Evolutionary conservation across 1,140 invertebrate genomes (phyloP), one percentile per base, ranked within the genome.

Genomic region (Sycophaga agraensis): DNA sequence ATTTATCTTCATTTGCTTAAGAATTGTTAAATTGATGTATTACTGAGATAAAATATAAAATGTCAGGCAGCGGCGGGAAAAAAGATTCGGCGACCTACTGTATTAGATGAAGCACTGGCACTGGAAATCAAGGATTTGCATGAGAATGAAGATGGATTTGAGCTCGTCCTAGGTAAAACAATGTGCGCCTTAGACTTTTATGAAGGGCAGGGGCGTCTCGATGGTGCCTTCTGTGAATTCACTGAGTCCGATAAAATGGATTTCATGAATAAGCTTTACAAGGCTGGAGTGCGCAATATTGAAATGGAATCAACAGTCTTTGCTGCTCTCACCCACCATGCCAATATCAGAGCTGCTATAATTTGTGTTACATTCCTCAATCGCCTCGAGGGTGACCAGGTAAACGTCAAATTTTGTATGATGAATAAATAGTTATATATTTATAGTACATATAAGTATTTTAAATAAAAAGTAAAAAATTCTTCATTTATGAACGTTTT

Each of bases 121-220:
- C 82, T 88, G 21, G 93, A 97, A 68, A 75, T 99, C 2, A 87
- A 89, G 64, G 83, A 83, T 0, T 76, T 94, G 37, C 14, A 28
- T 21, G 84, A 88, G 0, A 83, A 85, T 4, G 74, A 80, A 2
- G 90, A 93, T 74, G 89, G 89, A 0, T 97, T 94, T 72, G 88
- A 93, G 7, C 92, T 91, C 1, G 84, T 94, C 17, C 85, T 85
- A 35, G 97, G 97, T 21, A 96, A 91, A 76, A 99, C 97, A 0
- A 90, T 98, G 85, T 98, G 95, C 76, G 92, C 96, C 5, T 88
- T 93, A 69, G 97, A 99, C 77, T 99, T 99, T 78, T 99, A 99
- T 78, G 97, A 99, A 87, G 95, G 89, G 8, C 94, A 98, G 82
- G 96, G 91, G 3, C 86, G 97, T 53, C 76, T 98, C 55, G 97